phyloP scores from a whole-genome alignment of 2,113 vertebrate species.

The Aptenodytes forsteri region DNA sequence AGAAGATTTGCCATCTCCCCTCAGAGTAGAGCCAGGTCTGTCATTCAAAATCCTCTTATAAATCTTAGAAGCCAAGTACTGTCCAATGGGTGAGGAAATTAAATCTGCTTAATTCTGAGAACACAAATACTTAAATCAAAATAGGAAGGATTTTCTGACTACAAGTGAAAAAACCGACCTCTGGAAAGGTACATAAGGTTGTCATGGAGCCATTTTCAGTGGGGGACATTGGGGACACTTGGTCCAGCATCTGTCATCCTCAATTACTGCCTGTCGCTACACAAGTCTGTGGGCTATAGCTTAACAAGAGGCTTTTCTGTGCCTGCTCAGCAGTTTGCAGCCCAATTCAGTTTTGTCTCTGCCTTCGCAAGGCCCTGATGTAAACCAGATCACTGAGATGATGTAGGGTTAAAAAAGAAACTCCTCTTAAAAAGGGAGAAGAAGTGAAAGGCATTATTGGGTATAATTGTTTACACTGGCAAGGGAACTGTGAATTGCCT shows the following conservation, averaged over 20 bases:
- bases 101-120: background rate
- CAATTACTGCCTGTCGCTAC: background rate
- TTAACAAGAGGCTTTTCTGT: background rate
- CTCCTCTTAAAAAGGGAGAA: background rate
- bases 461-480: background rate
- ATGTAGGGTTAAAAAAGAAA: background rate
- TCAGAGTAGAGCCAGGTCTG: background rate
- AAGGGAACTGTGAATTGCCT: constrained; percentile 42
- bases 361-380: background rate
- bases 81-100: background rate
- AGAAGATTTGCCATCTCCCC: background rate
- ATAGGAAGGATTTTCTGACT: background rate
- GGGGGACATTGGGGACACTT: fast-evolving
- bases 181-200: background rate
- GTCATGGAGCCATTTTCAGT: background rate
- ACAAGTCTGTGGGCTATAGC: background rate
- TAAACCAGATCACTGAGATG: background rate
- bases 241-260: background rate
- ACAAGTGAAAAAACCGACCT: background rate
- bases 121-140: background rate
- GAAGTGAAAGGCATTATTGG: background rate
- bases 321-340: background rate
- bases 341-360: background rate
- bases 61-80: background rate
- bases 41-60: background rate